Percentiles rank a stretch among this genome's conserved stretches.
Evolutionary conservation across 53 echinoderm and acorn worm genomes (phyloP).

Genomic region (Echinometra lucunter): DNA sequence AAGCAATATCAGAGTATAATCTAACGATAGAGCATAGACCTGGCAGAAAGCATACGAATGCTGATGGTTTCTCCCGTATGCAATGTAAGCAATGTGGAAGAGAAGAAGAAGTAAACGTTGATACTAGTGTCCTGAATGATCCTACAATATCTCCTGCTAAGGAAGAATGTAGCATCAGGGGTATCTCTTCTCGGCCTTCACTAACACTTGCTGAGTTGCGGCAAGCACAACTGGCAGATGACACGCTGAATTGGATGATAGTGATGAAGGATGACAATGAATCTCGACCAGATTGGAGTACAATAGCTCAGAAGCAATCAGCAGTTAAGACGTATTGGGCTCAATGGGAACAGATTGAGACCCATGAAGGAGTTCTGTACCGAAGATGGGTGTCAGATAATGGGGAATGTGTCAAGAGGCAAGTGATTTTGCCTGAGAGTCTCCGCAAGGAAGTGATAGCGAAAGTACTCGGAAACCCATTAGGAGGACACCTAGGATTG

Average conservation of each 20-base stretch:
- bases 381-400: background rate
- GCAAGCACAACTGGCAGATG: background rate
- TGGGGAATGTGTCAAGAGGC: background rate
- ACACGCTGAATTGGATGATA: background rate
- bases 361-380: background rate
- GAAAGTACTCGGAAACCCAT: background rate
- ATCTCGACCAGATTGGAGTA: background rate
- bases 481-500: background rate
- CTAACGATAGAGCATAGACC: conserved; percentile 2
- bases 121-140: conserved; percentile 56
- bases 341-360: background rate
- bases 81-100: background rate
- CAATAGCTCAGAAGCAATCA: background rate
- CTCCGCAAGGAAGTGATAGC: background rate
- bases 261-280: background rate
- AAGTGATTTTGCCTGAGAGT: background rate
- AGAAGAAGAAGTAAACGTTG: conserved; percentile 48
- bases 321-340: background rate
- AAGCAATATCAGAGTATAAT: conserved; percentile 41
- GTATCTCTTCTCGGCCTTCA: conserved; percentile 15
- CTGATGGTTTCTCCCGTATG: conserved; percentile 57
- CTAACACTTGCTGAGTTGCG: background rate
- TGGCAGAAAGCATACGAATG: conserved; percentile 21
- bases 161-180: background rate
- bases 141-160: background rate